These are phyloP conservation scores for Drosophila sturtevanti DNA, from an alignment of 1,140 invertebrate genomes.

Conservation along the genomic window DNA sequence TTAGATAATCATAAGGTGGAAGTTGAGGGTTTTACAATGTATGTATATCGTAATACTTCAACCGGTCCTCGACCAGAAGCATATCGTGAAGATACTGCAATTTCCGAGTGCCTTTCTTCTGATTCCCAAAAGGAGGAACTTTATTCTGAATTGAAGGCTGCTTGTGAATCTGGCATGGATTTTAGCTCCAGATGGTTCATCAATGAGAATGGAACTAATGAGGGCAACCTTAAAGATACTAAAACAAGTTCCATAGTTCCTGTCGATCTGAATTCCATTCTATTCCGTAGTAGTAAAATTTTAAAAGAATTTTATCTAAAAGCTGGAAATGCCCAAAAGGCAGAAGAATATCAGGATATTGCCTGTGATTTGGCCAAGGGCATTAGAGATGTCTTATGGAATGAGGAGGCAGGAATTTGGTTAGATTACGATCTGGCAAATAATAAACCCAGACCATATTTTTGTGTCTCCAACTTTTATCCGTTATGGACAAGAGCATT, in stretches of 20 bases:
- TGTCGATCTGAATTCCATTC: conserved; percentile 93
- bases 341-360: conserved; percentile 85
- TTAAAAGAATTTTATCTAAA: conserved; percentile 88
- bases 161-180: conserved; percentile 96
- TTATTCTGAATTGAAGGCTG: conserved; percentile 92
- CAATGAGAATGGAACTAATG: conserved; percentile 86
- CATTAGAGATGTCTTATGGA: conserved; percentile 88
- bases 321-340: conserved; percentile 86
- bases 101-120: conserved; percentile 84
- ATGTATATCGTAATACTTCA: conserved; percentile 88
- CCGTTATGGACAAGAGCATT: conserved; percentile 93
- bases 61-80: conserved; percentile 94
- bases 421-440: conserved; percentile 92
- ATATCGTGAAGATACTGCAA: conserved; percentile 89
- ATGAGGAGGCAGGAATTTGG: conserved; percentile 92
- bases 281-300: conserved; percentile 91
- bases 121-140: conserved; percentile 87
- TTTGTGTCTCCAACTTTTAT: conserved; percentile 92
- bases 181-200: conserved; percentile 95
- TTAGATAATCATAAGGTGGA: conserved; percentile 87
- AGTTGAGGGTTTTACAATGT: conserved; percentile 87
- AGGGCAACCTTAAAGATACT: conserved; percentile 88
- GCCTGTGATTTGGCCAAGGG: conserved; percentile 86
- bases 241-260: conserved; percentile 92
- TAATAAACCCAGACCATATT: conserved; percentile 90